These are phyloP conservation scores for Meles meles DNA, from an alignment of 2,113 vertebrate species.

Conservation along the genomic window DNA sequence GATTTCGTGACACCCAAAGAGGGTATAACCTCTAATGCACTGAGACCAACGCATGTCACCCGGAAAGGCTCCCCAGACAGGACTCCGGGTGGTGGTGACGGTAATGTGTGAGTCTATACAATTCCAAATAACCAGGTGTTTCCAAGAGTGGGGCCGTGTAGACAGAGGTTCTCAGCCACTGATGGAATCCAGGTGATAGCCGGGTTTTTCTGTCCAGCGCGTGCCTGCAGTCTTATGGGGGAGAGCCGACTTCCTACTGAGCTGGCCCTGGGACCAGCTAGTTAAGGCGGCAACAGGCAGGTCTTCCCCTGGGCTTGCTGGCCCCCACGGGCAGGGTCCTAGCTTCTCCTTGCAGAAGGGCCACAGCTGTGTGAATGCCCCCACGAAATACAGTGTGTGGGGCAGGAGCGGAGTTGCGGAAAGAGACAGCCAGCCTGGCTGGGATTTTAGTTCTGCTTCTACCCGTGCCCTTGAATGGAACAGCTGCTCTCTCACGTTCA, in stretches of 20 bases:
- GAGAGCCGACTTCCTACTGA: rapidly evolving
- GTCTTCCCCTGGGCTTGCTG: neutral
- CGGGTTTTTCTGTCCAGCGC: neutral
- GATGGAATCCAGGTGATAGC: neutral
- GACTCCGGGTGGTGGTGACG: neutral
- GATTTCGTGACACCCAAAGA: neutral
- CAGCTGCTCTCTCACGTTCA: neutral
- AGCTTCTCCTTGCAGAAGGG: neutral
- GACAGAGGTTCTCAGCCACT: neutral
- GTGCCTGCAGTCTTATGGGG: rapidly evolving
- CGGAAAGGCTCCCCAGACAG: neutral
- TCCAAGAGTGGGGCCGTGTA: neutral
- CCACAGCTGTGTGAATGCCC: neutral
- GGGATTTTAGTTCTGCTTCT: neutral
- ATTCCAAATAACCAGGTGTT: neutral
- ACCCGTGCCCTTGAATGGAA: neutral
- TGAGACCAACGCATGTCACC: neutral
- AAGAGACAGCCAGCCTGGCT: neutral
- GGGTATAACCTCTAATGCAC: neutral
- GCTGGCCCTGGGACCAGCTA: neutral
- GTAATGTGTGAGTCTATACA: rapidly evolving
- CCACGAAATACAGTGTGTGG: too few species aligned
- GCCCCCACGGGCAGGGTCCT: neutral
- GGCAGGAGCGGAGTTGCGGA: rapidly evolving
- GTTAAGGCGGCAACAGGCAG: neutral